Conservation (phyloP, 2,797 vertebrate species). For the Ceryle rudis region DNA sequence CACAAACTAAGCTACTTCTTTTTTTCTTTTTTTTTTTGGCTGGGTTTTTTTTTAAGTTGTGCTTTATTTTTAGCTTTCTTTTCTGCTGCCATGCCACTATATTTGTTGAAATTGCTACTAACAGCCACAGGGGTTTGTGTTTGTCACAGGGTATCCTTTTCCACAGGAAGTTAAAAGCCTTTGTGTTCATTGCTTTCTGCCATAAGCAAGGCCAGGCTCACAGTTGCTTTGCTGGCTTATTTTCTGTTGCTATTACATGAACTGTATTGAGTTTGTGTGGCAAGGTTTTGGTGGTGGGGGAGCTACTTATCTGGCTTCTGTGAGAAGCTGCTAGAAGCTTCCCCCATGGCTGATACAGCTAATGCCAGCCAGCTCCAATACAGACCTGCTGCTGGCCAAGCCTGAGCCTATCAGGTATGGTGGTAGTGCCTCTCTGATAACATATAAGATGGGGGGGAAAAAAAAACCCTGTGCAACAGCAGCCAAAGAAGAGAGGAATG, state of each 20-base stretch:
- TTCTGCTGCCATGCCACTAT: neutral
- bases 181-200: neutral
- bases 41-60: neutral
- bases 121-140: neutral
- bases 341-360: neutral
- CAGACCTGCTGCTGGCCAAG: neutral
- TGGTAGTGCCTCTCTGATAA: no score
- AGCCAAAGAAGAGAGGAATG: neutral
- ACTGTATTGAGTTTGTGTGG: neutral
- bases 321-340: neutral
- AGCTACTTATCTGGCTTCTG: neutral
- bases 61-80: neutral
- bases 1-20: neutral
- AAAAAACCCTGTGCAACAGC: neutral
- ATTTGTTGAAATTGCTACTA: neutral
- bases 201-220: rapidly evolving
- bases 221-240: neutral
- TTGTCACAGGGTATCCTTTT: neutral
- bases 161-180: neutral
- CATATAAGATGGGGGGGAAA: neutral
- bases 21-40: no score
- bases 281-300: neutral
- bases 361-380: neutral
- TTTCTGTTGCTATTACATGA: neutral
- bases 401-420: neutral